Base-by-base conservation (phyloP, 2,797 vertebrate genomes). In the Remorina albescens region DNA sequence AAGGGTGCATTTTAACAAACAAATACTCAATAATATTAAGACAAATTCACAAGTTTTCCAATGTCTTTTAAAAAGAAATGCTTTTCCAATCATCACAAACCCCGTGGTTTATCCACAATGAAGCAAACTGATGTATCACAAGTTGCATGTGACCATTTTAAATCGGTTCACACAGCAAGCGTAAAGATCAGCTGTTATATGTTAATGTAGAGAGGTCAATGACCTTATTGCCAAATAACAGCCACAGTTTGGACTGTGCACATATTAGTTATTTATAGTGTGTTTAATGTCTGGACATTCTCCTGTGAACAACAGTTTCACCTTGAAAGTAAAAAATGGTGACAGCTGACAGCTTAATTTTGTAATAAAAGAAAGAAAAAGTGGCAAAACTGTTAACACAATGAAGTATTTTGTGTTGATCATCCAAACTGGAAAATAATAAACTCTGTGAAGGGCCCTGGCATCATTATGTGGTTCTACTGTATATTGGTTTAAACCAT, bases 341-440 rank as follows among this genome's bases (percentile, higher is more conserved):
- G n/a, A n/a, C n/a, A n/a, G n/a, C 50, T 39, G 41, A 53, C 68
- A 74, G 71, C 69, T 56, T 60, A 69, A 70, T 55, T 44, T 21
- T 12, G 19, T 23, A 32, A 57, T n/a, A n/a, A n/a, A n/a, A n/a
- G n/a, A n/a, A n/a, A 30, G 23, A 42, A 66, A 57, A 49, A 62
- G 11, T 6, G 11, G 34, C 32, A 57, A 18, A 47, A 15, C n/a
- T 23, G 6, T 58, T 39, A 6, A 41, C 16, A 49, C n/a, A 49
- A 58, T 4, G 18, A 55, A 60, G 5, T 19, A 12, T 10, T 47
- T 64, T 46, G 21, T 66, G 47, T 30, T 26, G 66, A 71, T 16
- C 50, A 67, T 60, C 46, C 44, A 61, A 69, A 55, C n/a, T 32
- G 13, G 60, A 3, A 67, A 49, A 58, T 58, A 67, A 64, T 56